Conservation (phyloP, 2,888 invertebrate genomes). For the Anaspis maculata region DNA sequence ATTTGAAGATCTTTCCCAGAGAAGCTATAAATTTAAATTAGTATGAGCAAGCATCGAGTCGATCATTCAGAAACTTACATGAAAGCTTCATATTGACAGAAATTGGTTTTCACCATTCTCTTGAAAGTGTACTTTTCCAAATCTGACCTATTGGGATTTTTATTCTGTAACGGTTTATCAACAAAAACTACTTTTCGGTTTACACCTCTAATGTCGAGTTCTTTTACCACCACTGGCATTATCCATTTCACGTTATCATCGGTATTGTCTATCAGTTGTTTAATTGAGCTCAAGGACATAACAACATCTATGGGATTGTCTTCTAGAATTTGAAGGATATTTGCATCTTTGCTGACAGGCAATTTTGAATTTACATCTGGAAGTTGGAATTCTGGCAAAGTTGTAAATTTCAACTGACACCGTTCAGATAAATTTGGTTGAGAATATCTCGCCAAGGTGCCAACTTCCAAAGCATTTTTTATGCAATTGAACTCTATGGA, state of each 20-base stretch:
- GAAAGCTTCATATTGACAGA: conserved; percentile 30
- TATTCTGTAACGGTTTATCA: conserved; percentile 31
- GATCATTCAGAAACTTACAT: no score
- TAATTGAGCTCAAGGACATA: conserved; percentile 30
- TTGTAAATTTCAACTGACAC: conserved; percentile 11
- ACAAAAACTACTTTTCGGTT: conserved; percentile 29
- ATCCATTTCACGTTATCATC: conserved; percentile 28
- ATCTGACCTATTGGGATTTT: conserved; percentile 20
- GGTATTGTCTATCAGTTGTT: conserved; percentile 30
- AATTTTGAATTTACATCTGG: conserved; percentile 13
- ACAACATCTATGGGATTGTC: conserved; percentile 28
- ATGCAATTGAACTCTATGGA: no score
- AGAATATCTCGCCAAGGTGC: conserved; percentile 17
- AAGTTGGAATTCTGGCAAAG: no score
- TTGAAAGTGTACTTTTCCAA: conserved; percentile 26
- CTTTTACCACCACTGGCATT: conserved; percentile 32
- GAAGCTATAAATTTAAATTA: conserved; percentile 5
- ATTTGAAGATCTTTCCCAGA: conserved; percentile 7
- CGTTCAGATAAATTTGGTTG: conserved; percentile 15
- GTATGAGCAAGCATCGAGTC: no score
- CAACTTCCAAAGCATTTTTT: no score
- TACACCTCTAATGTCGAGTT: conserved; percentile 12
- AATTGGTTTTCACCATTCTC: conserved; percentile 26
- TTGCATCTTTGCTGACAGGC: conserved; percentile 29
- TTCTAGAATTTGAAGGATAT: conserved; percentile 23